Conservation (phyloP, 2,113 vertebrate species). For the Apistogramma diplotaenia region DNA sequence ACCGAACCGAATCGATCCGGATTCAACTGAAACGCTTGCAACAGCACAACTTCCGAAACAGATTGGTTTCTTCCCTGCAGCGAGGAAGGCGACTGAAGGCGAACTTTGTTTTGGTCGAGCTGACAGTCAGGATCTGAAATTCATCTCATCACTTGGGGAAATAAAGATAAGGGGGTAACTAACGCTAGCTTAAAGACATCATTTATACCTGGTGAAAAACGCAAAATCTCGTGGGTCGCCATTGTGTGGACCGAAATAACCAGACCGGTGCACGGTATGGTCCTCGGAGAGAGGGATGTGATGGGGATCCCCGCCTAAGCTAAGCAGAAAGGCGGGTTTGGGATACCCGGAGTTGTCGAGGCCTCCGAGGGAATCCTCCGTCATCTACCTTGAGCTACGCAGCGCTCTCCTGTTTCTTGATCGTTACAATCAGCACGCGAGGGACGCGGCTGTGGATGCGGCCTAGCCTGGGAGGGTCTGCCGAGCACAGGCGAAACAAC, state of each 20-base stretch:
- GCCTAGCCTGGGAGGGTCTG: constrained; percentile 77
- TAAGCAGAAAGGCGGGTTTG: constrained; percentile 62
- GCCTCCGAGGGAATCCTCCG: constrained; percentile 70
- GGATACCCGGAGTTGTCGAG: constrained; percentile 69
- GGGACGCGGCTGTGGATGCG: constrained; percentile 73
- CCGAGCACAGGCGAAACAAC: constrained; percentile 65
- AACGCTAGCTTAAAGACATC: constrained; percentile 41
- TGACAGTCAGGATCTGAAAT: constrained; percentile 59
- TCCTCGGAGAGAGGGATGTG: constrained; percentile 54
- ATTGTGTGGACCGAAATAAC: constrained; percentile 55
- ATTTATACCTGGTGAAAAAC: constrained; percentile 49
- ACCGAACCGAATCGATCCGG: constrained; percentile 80
- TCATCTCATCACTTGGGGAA: constrained; percentile 57
- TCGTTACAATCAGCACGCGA: constrained; percentile 49
- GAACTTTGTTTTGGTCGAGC: constrained; percentile 69
- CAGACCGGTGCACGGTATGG: constrained; percentile 41
- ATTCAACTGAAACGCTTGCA: constrained; percentile 62
- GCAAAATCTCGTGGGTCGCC: constrained; percentile 55
- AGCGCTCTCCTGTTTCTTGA: constrained; percentile 24
- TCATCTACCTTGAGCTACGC: constrained; percentile 42
- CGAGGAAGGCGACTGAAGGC: constrained; percentile 40
- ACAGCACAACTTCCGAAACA: constrained; percentile 49
- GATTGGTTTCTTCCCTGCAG: constrained; percentile 29
- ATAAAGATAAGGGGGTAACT: constrained; percentile 50
- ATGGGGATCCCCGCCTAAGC: constrained; percentile 69